Evolutionary conservation across 2,113 vertebrate genomes (phyloP).

Genomic region (Myiozetetes cayanensis): DNA sequence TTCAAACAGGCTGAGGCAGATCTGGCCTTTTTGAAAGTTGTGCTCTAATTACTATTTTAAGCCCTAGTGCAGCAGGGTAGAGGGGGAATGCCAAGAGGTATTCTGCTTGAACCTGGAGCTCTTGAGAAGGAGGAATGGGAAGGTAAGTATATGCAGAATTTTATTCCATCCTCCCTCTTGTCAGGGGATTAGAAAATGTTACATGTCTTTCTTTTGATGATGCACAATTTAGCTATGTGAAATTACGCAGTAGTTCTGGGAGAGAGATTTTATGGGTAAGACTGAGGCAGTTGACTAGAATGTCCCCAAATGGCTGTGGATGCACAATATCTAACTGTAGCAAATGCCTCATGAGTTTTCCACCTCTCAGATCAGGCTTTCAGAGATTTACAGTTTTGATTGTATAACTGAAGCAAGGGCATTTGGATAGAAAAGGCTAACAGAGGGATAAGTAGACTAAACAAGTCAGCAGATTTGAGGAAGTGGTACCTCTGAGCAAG

Average conservation of each 20-base stretch:
- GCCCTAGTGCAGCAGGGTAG: background rate
- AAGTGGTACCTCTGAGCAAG: conserved; percentile 22
- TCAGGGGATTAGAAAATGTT: background rate
- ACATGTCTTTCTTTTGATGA: fast-evolving
- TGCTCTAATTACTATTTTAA: background rate
- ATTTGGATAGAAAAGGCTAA: background rate
- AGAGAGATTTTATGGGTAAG: background rate
- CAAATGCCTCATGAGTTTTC: background rate
- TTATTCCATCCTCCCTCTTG: background rate
- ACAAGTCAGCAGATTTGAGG: background rate
- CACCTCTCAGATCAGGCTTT: background rate
- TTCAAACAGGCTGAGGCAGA: background rate
- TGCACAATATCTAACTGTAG: background rate
- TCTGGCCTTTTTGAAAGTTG: background rate
- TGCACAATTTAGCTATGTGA: background rate
- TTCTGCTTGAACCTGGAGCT: background rate
- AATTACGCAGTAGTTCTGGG: background rate
- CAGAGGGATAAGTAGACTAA: background rate
- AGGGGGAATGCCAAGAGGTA: background rate
- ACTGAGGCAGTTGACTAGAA: background rate
- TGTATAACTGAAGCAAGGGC: background rate
- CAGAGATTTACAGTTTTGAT: background rate
- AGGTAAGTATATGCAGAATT: background rate
- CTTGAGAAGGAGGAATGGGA: background rate
- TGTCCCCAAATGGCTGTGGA: background rate